These are phyloP conservation scores for Scylla paramamosain DNA, from an alignment of 1,140 invertebrate species.

Conservation along the genomic window DNA sequence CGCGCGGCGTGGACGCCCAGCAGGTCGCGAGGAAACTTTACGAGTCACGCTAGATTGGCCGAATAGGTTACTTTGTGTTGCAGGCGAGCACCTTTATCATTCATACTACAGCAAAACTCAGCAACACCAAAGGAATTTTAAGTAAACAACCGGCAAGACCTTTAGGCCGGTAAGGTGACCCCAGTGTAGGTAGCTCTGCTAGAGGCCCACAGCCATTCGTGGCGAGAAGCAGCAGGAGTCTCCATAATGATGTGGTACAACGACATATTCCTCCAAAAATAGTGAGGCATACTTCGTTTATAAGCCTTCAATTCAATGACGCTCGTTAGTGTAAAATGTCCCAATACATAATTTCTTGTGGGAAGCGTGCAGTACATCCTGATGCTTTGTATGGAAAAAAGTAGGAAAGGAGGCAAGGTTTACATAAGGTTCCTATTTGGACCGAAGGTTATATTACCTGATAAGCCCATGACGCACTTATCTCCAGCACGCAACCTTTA, in stretches of 20 bases:
- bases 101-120: not conserved
- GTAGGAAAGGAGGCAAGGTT: not conserved
- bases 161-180: not conserved
- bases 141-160: not conserved
- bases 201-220: not conserved
- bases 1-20: not conserved
- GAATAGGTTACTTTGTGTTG: not conserved
- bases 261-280: not conserved
- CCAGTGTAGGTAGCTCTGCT: not conserved
- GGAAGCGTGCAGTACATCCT: not conserved
- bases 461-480: not conserved
- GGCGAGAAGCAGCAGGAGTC: not conserved
- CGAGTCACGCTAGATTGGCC: not conserved
- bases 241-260: constrained; percentile 22
- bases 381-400: not conserved
- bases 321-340: constrained; percentile 22
- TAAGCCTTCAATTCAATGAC: constrained; percentile 15
- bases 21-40: not conserved
- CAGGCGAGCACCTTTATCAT: not conserved
- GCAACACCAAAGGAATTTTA: not conserved
- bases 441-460: not conserved
- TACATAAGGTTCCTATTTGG: not conserved
- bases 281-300: constrained; percentile 18
- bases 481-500: not conserved
- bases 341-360: not conserved